Conservation (phyloP, 2,113 vertebrate genomes). For the Sterna hirundo region DNA sequence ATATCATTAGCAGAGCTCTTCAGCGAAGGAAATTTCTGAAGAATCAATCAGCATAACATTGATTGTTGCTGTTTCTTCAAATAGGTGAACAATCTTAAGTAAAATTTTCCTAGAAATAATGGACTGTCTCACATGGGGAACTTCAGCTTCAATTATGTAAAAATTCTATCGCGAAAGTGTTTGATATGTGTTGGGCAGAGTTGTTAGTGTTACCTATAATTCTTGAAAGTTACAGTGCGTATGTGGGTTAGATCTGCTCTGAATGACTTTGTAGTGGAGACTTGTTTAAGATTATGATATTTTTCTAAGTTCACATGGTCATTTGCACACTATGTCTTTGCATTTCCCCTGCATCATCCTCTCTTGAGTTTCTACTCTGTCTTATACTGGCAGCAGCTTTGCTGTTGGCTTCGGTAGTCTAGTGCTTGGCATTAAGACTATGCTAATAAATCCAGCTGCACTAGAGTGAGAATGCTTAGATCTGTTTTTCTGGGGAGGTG, state of each 20-base stretch:
- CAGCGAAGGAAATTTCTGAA: not conserved
- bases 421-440: not conserved
- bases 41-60: not conserved
- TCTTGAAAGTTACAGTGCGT: not conserved
- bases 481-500: not conserved
- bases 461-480: not conserved
- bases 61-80: not conserved
- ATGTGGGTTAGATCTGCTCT: not conserved
- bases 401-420: not conserved
- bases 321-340: not conserved
- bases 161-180: not conserved
- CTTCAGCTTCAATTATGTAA: not conserved
- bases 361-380: not conserved
- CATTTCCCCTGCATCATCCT: not conserved
- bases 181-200: not conserved
- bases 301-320: not conserved
- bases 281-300: not conserved
- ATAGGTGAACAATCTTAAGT: not conserved
- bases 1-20: not conserved
- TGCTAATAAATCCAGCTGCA: not conserved
- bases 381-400: not conserved
- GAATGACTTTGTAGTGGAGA: not conserved
- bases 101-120: not conserved
- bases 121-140: not conserved
- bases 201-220: not conserved